Evolutionary conservation across 2,797 vertebrate genomes (phyloP).

Genomic region (Coccyzus lansbergi): DNA sequence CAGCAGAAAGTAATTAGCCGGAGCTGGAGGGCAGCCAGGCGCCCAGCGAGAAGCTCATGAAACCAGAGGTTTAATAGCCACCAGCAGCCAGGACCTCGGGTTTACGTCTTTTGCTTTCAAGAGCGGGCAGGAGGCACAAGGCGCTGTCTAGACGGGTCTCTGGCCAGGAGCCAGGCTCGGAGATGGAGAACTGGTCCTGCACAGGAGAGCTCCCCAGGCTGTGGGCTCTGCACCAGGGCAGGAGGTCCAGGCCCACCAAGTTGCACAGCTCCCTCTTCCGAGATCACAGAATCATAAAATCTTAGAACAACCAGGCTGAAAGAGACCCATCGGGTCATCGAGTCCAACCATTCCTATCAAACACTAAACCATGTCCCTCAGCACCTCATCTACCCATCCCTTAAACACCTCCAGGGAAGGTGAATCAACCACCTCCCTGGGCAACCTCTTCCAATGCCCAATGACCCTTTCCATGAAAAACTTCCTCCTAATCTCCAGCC

Average conservation of each 20-base stretch:
- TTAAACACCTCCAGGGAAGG: no score
- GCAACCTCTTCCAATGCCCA: no score
- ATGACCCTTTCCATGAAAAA: no score
- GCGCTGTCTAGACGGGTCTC: constrained; percentile 2
- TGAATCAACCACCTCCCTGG: no score
- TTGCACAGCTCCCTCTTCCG: no score
- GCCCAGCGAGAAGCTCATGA: not conserved
- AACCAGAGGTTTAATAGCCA: not conserved
- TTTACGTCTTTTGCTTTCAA: not conserved
- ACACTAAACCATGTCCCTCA: no score
- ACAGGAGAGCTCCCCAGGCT: not conserved
- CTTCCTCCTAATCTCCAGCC: no score
- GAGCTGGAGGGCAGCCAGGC: not conserved
- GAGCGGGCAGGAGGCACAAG: not conserved
- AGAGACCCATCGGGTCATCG: no score
- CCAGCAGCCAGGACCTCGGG: not conserved
- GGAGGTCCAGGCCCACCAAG: not conserved
- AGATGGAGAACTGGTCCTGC: not conserved
- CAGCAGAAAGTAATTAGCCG: constrained; percentile 30
- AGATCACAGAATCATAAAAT: no score
- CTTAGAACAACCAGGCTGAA: no score
- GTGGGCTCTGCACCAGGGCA: not conserved
- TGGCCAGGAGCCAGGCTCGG: not conserved
- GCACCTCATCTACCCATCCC: no score
- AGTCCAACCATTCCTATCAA: no score